Evolutionary conservation across 92 coral and sea anemone species (phyloP).

Genomic region (Scolanthus callimorphus): DNA sequence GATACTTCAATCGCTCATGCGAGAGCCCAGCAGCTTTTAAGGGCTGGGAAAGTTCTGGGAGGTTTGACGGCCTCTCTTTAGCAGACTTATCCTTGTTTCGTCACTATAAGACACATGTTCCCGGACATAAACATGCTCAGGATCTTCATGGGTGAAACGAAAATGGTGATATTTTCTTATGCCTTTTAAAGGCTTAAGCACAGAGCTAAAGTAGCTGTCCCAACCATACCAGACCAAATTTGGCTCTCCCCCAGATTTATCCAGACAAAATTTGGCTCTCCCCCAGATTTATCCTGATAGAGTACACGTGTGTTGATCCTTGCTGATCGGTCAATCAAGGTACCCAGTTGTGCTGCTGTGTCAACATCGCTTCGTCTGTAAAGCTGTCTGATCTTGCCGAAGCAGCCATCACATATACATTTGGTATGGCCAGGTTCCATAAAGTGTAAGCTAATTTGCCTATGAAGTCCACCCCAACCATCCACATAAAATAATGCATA

Average conservation of each 20-base stretch:
- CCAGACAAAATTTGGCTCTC: no score
- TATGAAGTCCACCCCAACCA: not conserved
- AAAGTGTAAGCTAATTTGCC: conserved; percentile 8
- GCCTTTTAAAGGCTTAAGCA: conserved; percentile 7
- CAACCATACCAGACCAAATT: not conserved
- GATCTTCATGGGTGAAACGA: conserved; percentile 13
- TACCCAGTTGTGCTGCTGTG: not conserved
- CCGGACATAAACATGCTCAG: conserved; percentile 9
- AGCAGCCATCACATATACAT: conserved; percentile 20
- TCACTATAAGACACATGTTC: not conserved
- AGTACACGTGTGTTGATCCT: not conserved
- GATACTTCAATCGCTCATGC: not conserved
- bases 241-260: not conserved
- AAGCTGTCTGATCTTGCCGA: conserved; percentile 13
- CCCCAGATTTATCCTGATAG: no score
- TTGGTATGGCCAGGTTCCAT: conserved; percentile 17
- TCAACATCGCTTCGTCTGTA: not conserved
- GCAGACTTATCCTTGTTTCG: not conserved
- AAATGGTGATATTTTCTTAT: conserved; percentile 10
- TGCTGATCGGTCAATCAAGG: not conserved
- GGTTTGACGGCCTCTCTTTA: not conserved
- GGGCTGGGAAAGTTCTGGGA: not conserved
- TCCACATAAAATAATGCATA: not conserved
- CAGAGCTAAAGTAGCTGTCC: not conserved
- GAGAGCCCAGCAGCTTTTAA: not conserved